phyloP scores from a whole-genome alignment of 1,140 invertebrate genomes.

The Tetragonula clypearis region DNA sequence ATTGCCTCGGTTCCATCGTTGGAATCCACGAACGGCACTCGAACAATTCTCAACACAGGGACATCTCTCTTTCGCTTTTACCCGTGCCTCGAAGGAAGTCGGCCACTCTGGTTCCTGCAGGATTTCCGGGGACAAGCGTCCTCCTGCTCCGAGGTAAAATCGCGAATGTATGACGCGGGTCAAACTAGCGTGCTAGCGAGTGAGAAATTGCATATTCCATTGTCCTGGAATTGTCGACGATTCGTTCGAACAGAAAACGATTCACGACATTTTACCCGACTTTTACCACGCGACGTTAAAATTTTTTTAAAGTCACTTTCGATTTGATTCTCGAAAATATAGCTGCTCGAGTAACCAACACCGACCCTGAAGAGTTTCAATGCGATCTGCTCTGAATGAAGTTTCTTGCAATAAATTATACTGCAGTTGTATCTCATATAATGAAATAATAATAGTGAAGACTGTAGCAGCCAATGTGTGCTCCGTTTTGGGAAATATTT shows the following conservation, averaged over 20 bases:
- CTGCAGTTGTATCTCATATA: no score
- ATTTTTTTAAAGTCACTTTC: no score
- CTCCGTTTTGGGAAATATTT: no score
- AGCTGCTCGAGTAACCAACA: no score
- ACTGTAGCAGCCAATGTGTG: no score
- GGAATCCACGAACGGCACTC: slow-evolving; percentile 9
- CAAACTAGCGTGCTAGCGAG: not conserved
- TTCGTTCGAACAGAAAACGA: not conserved
- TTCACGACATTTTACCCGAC: no score
- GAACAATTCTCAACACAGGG: slow-evolving; percentile 32
- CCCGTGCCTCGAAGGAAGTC: slow-evolving; percentile 23
- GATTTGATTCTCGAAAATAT: no score
- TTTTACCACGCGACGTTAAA: no score
- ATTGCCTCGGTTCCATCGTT: not conserved
- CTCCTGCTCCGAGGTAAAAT: slow-evolving; percentile 30
- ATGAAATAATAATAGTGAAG: no score
- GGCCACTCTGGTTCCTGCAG: slow-evolving; percentile 26
- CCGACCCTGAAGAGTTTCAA: no score
- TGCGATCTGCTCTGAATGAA: no score
- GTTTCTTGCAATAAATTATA: no score
- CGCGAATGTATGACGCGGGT: slow-evolving; percentile 27
- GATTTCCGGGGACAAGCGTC: slow-evolving; percentile 46
- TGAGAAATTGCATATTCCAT: slow-evolving; percentile 33
- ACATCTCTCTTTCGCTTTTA: slow-evolving; percentile 39
- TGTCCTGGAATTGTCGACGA: not conserved